phyloP scores from a whole-genome alignment of 1,140 invertebrate species.

The Drosophila asahinai region DNA sequence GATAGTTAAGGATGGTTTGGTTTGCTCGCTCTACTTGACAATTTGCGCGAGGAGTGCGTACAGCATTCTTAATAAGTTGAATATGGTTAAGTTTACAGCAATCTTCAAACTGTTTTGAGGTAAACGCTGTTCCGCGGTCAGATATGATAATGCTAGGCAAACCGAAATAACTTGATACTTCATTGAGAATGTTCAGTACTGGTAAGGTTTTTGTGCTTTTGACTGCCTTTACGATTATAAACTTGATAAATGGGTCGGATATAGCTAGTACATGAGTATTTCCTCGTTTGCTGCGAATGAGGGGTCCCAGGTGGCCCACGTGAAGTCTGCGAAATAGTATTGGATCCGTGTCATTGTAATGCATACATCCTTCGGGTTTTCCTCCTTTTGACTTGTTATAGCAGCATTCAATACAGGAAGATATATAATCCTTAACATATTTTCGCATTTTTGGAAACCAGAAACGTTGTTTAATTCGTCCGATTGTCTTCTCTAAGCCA shows the following conservation, averaged over 20 bases:
- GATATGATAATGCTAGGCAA: background rate
- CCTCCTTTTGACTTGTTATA: background rate
- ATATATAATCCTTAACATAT: slow-evolving; percentile 5
- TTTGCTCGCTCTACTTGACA: too few species aligned
- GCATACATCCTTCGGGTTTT: background rate
- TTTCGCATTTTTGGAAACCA: slow-evolving; percentile 9
- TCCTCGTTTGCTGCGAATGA: slow-evolving; percentile 1
- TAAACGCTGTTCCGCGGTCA: background rate
- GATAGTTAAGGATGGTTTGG: background rate
- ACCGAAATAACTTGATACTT: background rate
- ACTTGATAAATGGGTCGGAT: background rate
- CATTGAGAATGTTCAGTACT: background rate
- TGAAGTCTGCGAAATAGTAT: background rate
- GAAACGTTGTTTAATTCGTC: too few species aligned
- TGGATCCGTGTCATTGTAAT: background rate
- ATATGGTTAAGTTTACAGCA: background rate
- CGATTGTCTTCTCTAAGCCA: too few species aligned
- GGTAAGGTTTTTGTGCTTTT: background rate
- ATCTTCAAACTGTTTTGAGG: background rate
- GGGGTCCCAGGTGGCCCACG: background rate
- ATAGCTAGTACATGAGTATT: slow-evolving; percentile 7
- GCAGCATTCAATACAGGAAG: background rate
- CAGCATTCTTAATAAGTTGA: too few species aligned
- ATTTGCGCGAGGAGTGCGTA: too few species aligned
- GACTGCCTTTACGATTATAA: background rate